Percentiles rank a stretch among this genome's conserved stretches.
Conservation (phyloP, 2,113 vertebrate species). For the Bubo bubo region DNA sequence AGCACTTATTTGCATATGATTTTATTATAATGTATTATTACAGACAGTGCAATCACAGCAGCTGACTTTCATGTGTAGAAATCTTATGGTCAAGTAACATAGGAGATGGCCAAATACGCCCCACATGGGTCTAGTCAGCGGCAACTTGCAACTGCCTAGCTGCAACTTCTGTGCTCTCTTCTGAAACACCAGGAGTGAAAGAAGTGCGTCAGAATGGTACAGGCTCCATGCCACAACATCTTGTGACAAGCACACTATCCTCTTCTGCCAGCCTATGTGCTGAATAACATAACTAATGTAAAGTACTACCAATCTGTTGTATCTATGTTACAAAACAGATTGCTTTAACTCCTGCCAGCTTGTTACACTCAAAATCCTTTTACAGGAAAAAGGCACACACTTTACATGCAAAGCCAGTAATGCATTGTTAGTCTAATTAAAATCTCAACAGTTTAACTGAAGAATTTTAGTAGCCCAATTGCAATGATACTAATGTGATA, state of each 20-base stretch:
- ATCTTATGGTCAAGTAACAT: neutral
- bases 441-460: neutral
- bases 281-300: neutral
- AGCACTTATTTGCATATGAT: neutral
- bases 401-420: neutral
- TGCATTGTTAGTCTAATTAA: neutral
- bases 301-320: neutral
- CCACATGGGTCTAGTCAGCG: neutral
- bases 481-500: neutral
- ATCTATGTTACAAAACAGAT: neutral
- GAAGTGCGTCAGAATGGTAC: neutral
- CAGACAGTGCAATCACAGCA: neutral
- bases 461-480: neutral
- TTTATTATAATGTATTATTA: neutral
- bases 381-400: neutral
- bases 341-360: neutral
- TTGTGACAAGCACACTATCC: neutral
- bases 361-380: neutral
- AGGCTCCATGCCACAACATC: neutral
- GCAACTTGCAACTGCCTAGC: neutral
- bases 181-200: neutral
- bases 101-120: neutral
- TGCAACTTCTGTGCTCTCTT: neutral
- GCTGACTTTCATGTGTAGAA: neutral
- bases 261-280: neutral